Evolutionary conservation across 2,888 invertebrate genomes (phyloP).

Genomic region (Epirrita christyi): DNA sequence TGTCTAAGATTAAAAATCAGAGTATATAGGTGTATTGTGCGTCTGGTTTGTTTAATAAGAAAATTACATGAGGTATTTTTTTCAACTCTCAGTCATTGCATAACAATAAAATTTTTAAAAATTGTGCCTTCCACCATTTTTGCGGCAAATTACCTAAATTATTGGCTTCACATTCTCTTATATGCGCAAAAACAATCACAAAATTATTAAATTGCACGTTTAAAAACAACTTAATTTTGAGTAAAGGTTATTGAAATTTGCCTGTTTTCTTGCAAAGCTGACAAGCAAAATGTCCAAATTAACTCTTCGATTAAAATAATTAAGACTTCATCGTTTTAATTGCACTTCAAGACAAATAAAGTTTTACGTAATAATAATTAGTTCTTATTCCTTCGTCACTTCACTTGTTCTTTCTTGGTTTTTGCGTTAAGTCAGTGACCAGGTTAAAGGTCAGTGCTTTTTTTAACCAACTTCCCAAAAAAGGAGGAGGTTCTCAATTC

Average conservation of each 20-base stretch:
- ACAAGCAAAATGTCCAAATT: background rate
- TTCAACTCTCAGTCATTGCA: slow-evolving; percentile 17
- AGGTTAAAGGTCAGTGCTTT: too few relatives aligned
- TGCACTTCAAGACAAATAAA: too few relatives aligned
- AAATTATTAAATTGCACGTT: slow-evolving; percentile 35
- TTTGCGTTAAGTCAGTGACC: too few relatives aligned
- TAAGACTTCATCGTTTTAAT: background rate
- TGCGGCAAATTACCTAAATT: slow-evolving; percentile 23
- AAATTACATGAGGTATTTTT: slow-evolving; percentile 15
- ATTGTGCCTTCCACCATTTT: slow-evolving; percentile 21
- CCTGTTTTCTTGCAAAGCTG: background rate
- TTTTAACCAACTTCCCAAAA: too few relatives aligned
- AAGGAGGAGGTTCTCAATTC: too few relatives aligned
- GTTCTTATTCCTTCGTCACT: too few relatives aligned
- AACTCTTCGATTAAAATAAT: background rate
- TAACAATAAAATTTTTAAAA: slow-evolving; percentile 18
- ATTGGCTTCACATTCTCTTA: slow-evolving; percentile 21
- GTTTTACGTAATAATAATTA: too few relatives aligned
- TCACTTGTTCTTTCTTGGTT: too few relatives aligned
- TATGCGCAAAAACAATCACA: slow-evolving; percentile 31
- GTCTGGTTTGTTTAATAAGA: too few relatives aligned
- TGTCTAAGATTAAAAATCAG: too few relatives aligned
- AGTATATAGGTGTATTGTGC: too few relatives aligned
- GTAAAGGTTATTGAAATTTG: slow-evolving; percentile 28
- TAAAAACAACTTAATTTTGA: slow-evolving; percentile 30